A percentile compares a stretch with the other conserved stretches of the same genome.
Evolutionary conservation across 2,888 invertebrate genomes (phyloP).

Genomic region (Cordilura impudica): DNA sequence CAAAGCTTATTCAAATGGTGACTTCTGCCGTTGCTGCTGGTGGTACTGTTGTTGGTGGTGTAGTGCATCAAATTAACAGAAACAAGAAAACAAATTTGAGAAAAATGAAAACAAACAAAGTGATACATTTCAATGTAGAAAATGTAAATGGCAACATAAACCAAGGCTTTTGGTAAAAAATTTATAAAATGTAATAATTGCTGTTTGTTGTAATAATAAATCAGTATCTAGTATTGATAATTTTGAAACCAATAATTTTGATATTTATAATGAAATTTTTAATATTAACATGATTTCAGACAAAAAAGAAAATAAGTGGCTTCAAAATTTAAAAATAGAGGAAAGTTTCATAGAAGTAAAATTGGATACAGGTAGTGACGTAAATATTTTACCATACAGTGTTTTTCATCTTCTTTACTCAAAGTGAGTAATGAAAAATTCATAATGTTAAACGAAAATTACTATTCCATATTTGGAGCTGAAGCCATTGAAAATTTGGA

Average conservation of each 20-base stretch:
- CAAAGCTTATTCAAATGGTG: conserved; percentile 8
- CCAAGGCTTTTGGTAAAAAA: too few species aligned
- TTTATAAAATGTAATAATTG: neutral
- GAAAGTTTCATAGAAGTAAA: conserved; percentile 9
- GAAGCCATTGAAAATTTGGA: neutral
- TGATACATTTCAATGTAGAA: too few species aligned
- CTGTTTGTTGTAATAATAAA: conserved; percentile 11
- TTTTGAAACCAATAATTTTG: neutral
- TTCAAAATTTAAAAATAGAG: conserved; percentile 11
- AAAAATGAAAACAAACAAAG: neutral
- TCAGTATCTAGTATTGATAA: conserved; percentile 4
- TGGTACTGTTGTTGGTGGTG: neutral
- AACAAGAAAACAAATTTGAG: neutral
- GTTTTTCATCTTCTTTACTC: neutral
- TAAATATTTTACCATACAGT: neutral
- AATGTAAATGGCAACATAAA: too few species aligned
- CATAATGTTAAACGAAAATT: neutral
- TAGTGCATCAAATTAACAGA: conserved; percentile 1
- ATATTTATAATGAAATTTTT: conserved; percentile 19
- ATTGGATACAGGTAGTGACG: conserved; percentile 1
- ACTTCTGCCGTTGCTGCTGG: neutral
- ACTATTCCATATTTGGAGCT: neutral
- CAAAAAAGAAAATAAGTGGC: conserved; percentile 3
- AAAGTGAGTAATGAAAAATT: conserved; percentile 12
- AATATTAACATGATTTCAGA: conserved; percentile 13